phyloP scores from a whole-genome alignment of 1,140 invertebrate genomes.

The Drosophila biarmipes region DNA sequence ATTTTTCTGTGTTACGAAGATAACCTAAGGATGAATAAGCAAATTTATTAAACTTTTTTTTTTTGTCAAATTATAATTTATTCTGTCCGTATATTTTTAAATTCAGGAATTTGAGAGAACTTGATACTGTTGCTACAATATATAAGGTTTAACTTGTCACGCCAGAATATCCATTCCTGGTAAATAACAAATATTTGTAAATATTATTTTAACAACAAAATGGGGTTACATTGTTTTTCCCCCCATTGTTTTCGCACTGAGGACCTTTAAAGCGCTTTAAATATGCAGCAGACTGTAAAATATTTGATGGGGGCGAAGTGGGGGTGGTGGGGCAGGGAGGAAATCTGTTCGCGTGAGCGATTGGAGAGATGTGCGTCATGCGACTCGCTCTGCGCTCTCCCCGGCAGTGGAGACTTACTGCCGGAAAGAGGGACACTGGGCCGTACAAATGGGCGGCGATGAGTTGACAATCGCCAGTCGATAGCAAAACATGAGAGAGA shows the following conservation, averaged over 20 bases:
- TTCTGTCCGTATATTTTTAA: too few relatives aligned
- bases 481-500: conserved; percentile 84
- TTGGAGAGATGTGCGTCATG: conserved; percentile 53
- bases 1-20: too few relatives aligned
- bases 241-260: conserved; percentile 1
- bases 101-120: too few relatives aligned
- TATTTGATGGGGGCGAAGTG: conserved; percentile 21
- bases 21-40: too few relatives aligned
- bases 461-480: conserved; percentile 64
- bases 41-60: too few relatives aligned
- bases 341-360: conserved; percentile 26
- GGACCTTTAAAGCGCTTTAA: conserved; percentile 48
- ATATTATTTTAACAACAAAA: not conserved
- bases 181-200: too few relatives aligned
- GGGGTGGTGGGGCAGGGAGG: not conserved
- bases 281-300: conserved; percentile 63
- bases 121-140: too few relatives aligned
- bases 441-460: conserved; percentile 20
- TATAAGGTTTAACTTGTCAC: too few relatives aligned
- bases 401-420: conserved; percentile 35
- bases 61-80: too few relatives aligned
- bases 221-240: not conserved
- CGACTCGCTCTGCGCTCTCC: conserved; percentile 15
- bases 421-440: conserved; percentile 3
- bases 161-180: too few relatives aligned